Evolutionary conservation across 2,888 invertebrate genomes (phyloP).

Genomic region (Campoletis raptor): DNA sequence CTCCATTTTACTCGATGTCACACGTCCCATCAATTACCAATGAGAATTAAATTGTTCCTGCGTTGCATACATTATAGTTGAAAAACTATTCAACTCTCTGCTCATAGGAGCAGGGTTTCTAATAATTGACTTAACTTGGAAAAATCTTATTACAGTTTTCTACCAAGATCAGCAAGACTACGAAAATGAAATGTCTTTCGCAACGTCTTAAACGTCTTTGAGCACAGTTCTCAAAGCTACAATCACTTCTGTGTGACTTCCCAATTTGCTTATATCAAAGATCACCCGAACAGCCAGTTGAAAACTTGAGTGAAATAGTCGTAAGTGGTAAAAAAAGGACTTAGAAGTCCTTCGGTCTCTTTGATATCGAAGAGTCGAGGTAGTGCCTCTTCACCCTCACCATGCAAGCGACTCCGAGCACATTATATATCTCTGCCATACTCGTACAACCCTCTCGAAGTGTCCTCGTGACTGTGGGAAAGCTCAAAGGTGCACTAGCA

Average conservation of each 20-base stretch:
- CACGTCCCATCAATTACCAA: neutral
- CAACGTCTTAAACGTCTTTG: neutral
- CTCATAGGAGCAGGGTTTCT: neutral
- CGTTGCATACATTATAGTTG: neutral
- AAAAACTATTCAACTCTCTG: neutral
- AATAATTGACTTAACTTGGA: neutral
- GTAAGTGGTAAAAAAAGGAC: conserved; percentile 2
- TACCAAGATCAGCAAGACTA: neutral
- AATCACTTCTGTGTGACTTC: conserved; percentile 7
- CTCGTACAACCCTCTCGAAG: conserved; percentile 23
- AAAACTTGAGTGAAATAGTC: conserved; percentile 24
- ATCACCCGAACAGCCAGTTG: conserved; percentile 16
- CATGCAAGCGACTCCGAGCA: conserved; percentile 17
- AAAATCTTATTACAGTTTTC: neutral
- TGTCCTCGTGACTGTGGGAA: conserved; percentile 46
- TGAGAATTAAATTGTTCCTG: neutral
- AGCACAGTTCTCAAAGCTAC: neutral
- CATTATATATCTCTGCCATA: conserved; percentile 20
- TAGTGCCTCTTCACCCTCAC: conserved; percentile 17
- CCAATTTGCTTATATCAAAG: conserved; percentile 29
- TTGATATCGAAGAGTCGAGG: conserved; percentile 48
- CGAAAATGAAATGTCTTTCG: neutral
- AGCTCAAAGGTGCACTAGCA: conserved; percentile 59
- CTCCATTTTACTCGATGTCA: too few relatives aligned
- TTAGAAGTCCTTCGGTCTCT: conserved; percentile 54